These are phyloP conservation scores for Pangasius krempfi DNA, from an alignment of 2,797 vertebrate genomes.

Conservation along the genomic window DNA sequence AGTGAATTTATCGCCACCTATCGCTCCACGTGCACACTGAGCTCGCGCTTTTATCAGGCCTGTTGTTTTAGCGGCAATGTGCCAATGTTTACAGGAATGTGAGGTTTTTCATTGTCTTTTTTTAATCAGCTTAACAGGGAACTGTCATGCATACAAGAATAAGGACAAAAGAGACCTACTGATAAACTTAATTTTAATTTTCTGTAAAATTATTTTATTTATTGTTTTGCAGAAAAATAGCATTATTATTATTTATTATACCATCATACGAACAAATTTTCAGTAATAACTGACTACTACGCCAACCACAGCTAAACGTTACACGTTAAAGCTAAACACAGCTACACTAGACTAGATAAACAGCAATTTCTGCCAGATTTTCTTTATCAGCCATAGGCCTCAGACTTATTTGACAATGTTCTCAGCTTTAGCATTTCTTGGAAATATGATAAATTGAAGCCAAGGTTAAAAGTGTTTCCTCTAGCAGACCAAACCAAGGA, in stretches of 20 bases:
- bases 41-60: background rate
- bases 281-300: background rate
- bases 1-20: slow-evolving; percentile 9
- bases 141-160: background rate
- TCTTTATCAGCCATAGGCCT: background rate
- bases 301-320: background rate
- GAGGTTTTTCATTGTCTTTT: background rate
- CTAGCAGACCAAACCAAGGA: background rate
- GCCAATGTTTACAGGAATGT: background rate
- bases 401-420: background rate
- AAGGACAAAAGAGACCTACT: background rate
- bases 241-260: background rate
- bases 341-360: background rate
- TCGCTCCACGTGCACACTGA: background rate
- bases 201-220: background rate
- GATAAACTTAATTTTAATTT: background rate
- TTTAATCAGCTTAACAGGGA: background rate
- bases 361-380: background rate
- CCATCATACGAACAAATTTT: background rate
- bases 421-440: background rate
- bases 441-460: background rate
- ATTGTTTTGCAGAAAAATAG: background rate
- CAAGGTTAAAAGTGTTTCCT: background rate
- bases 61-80: background rate
- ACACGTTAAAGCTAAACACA: no score